Base-by-base conservation (phyloP, 2,888 invertebrate species). In the Thalpophila matura region DNA sequence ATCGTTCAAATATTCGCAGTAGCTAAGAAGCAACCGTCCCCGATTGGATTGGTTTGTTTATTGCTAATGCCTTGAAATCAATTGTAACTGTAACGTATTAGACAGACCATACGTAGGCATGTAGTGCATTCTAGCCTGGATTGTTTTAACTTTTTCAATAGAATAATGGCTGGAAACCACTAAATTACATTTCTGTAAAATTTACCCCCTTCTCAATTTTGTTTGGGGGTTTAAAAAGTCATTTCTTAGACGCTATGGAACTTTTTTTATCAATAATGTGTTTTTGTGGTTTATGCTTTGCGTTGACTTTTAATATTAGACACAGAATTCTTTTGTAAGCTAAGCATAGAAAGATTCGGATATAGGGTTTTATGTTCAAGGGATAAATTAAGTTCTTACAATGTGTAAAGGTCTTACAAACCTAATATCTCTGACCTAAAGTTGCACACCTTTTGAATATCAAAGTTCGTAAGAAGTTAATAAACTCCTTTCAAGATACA, bases 11-110 rank as follows among this genome's bases (percentile, higher is more conserved):
- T 27, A 40, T 40, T 33, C 18, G 16, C 27, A 10, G 22, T 42
- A 46, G n/a, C 12, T 14, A 50, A 35, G 54, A 38, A 40, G 40
- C 29, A 20, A 49, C 42, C 37, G 29, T 26, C 37, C 20, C 22
- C 10, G 43, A 57, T 57, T 56, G 31, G 31, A 35, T 55, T 53
- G 53, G 20, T 62, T 66, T 14, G 31, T 31, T 66, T 31, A 43
- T 56, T 64, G 29, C 20, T 43, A 43, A 66, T 45, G 31, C 57
- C 68, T 64, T 67, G 57, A 67, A 67, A 64, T 49, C 47, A 66
- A 64, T 64, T 67, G 57, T 67, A 31, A 22, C 31, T 67, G 57
- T 67, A 31, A 22, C 31, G 27, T 67, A 12, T 43, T 35, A 7
- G 42, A 12, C 10, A 5, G 4, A 43, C 56, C 22, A 7, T 29